Base-by-base conservation (phyloP, 2,888 invertebrate species). In the Lasius fuliginosus region DNA sequence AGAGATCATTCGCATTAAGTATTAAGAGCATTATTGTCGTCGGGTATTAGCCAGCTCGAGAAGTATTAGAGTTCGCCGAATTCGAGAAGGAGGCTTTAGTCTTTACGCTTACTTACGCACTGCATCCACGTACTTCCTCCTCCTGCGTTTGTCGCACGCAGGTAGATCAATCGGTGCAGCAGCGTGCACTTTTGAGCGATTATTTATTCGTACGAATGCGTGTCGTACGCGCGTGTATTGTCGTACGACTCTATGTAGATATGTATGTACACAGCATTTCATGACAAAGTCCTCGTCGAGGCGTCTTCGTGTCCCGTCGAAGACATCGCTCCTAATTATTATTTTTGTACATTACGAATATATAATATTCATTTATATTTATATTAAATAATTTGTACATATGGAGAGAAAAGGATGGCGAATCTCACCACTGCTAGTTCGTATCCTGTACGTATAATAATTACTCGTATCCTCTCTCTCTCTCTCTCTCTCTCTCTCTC, bases 351-450 rank as follows among this genome's bases (percentile, higher is more conserved):
- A 93, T 93, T 92, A 93, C 91, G 91, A 92, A 90, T 46, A 46
- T 89, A 85, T n/a, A 46, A 86, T 23, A 84, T 77, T 87, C 85
- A 58, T 92, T 73, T 93, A 53, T 93, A 94, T 94, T 94, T 94
- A 94, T 94, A 93, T 94, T 94, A 93, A 94, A 94, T 94, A 93
- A 90, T 90, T 77, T 93, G 93, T 93, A 91, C 84, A 90, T 91
- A 53, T 46, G 18, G 53, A 90, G 49, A 81, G 40, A 75, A 67
- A 58, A 68, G 74, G 65, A 85, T n/a, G 69, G 74, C 40, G 86
- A 86, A 85, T 86, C 87, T 85, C 82, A 53, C 23, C 65, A 73
- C 77, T 40, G 36, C 53, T 79, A 74, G 69, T 58, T 68, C 65
- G 62, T 71, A 30, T 60, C 15, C 27, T n/a, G n/a, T 46, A 65